Conservation (phyloP, 2,888 invertebrate genomes). For the Trichacis sp. region DNA sequence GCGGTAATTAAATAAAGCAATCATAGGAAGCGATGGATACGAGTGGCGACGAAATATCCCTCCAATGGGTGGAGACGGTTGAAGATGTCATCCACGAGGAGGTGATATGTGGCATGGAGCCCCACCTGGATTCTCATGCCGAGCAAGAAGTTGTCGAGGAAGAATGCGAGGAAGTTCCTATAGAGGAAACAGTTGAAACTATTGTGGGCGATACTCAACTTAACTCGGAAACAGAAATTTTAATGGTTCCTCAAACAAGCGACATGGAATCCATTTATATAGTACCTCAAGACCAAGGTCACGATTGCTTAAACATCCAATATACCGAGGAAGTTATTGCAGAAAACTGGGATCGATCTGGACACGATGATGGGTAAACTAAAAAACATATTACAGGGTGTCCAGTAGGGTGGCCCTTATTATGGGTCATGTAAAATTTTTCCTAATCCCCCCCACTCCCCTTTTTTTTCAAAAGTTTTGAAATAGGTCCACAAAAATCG, state of each 20-base stretch:
- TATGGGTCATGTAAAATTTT: too few species aligned
- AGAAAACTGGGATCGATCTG: constrained; percentile 83
- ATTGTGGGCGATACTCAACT: constrained; percentile 42
- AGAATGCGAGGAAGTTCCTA: constrained; percentile 69
- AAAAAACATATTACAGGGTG: too few species aligned
- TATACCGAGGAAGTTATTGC: constrained; percentile 86
- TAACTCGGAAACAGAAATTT: constrained; percentile 57
- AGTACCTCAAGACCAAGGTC: constrained; percentile 68
- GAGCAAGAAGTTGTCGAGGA: constrained; percentile 67
- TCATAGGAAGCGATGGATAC: constrained; percentile 56
- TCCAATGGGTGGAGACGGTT: constrained; percentile 66
- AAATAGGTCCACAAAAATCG: too few species aligned
- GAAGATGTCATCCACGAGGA: constrained; percentile 70
- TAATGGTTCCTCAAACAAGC: constrained; percentile 63
- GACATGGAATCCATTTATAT: constrained; percentile 70
- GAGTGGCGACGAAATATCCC: constrained; percentile 58
- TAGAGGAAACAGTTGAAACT: constrained; percentile 64
- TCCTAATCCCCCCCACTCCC: too few species aligned
- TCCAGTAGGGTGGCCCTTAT: too few species aligned
- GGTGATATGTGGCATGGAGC: constrained; percentile 72
- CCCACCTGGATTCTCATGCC: constrained; percentile 64
- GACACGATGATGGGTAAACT: constrained; percentile 79
- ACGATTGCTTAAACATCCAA: constrained; percentile 71
- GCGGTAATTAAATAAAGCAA: constrained; percentile 56
- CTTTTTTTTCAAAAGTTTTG: too few species aligned